A percentile compares a stretch with the other conserved stretches of the same genome.
These are phyloP conservation scores for Rhizoglyphus robini DNA, from an alignment of 1,140 invertebrate genomes.

Conservation along the genomic window DNA sequence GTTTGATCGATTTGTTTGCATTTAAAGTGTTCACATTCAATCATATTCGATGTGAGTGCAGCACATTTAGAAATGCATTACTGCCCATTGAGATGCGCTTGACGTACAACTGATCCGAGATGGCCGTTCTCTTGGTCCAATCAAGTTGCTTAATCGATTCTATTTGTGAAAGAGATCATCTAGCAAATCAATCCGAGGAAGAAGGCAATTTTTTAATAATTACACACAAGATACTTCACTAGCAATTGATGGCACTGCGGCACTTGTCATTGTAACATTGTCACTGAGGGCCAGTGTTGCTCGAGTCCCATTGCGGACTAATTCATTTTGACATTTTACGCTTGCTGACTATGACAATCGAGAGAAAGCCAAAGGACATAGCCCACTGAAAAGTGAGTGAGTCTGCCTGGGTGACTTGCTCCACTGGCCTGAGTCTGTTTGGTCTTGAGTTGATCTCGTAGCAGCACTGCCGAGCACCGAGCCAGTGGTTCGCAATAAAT, in stretches of 20 bases:
- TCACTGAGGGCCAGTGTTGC: not conserved
- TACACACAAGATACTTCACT: not conserved
- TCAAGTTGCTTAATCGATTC: constrained; percentile 2
- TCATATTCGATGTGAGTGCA: not conserved
- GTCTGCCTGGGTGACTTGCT: too few species aligned
- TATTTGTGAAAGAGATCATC: constrained; percentile 4
- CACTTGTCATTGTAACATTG: not conserved
- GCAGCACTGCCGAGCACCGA: too few species aligned
- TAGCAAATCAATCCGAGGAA: not conserved
- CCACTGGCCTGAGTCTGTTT: too few species aligned
- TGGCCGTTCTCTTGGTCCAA: not conserved
- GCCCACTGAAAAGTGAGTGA: not conserved
- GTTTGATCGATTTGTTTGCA: constrained; percentile 12
- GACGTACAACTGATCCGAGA: not conserved
- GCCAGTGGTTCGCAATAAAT: not conserved
- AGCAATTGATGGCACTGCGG: not conserved
- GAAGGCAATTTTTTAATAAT: constrained; percentile 8
- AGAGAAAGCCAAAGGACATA: not conserved
- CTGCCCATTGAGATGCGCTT: not conserved
- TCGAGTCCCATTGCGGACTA: not conserved
- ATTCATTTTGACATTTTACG: constrained; percentile 19
- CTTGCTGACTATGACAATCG: constrained; percentile 8
- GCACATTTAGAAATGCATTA: not conserved
- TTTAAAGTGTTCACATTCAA: constrained; percentile 3
- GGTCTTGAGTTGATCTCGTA: too few species aligned